These are phyloP conservation scores for Aphodius sticticus DNA, from an alignment of 2,888 invertebrate species.

Conservation along the genomic window DNA sequence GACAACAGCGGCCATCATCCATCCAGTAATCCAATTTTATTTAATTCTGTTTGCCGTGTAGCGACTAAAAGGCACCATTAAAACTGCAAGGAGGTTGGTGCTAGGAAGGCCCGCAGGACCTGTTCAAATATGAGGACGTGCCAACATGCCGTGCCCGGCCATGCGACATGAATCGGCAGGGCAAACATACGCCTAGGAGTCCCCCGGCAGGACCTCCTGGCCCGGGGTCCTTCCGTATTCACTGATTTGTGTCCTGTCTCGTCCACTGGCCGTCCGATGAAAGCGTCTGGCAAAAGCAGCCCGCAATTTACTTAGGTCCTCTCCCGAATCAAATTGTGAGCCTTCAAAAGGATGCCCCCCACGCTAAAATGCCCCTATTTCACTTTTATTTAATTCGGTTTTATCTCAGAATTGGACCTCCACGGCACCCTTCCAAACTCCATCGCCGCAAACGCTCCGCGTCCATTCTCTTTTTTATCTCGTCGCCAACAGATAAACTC, in stretches of 20 bases:
- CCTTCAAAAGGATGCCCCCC: conserved; percentile 57
- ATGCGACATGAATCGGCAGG: conserved; percentile 48
- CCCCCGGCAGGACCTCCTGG: conserved; percentile 9
- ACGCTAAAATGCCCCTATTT: conserved; percentile 47
- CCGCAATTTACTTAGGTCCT: conserved; percentile 61
- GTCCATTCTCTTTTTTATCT: conserved; percentile 25
- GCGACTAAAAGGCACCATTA: conserved; percentile 17
- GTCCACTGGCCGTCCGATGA: conserved; percentile 44
- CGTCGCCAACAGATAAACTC: neutral
- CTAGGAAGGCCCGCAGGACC: conserved; percentile 27
- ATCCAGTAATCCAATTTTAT: neutral
- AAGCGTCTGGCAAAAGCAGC: conserved; percentile 53
- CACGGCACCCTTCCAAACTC: neutral
- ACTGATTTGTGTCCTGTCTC: conserved; percentile 42
- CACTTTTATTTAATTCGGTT: conserved; percentile 59
- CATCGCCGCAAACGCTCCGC: conserved; percentile 23
- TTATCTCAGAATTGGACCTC: conserved; percentile 47
- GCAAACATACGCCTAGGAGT: conserved; percentile 47
- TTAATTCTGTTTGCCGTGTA: neutral
- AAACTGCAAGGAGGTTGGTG: conserved; percentile 11
- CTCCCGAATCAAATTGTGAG: conserved; percentile 58
- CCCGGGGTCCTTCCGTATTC: conserved; percentile 36
- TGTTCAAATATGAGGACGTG: conserved; percentile 39
- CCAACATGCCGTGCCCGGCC: conserved; percentile 41
- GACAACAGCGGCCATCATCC: neutral